Evolutionary conservation across 2,888 invertebrate genomes (phyloP).

Genomic region (Anticlea derivata): DNA sequence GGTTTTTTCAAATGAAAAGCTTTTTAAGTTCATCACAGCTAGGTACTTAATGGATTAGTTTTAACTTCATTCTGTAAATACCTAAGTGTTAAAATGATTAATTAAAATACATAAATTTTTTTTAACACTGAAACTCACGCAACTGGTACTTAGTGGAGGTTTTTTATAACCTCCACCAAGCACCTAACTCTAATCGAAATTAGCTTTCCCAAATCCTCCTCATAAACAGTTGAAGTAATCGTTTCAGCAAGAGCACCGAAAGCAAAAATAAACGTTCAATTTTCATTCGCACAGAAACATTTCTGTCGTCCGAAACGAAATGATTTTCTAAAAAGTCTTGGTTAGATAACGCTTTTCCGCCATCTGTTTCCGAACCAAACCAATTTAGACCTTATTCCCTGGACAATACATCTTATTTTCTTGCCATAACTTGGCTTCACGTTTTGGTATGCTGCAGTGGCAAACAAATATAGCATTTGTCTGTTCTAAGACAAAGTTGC

Average conservation of each 20-base stretch:
- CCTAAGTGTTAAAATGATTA: too few species aligned
- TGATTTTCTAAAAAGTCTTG: conserved; percentile 54
- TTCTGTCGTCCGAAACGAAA: conserved; percentile 49
- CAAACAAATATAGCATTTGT: conserved; percentile 45
- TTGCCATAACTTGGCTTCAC: neutral
- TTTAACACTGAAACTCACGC: too few species aligned
- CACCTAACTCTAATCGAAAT: conserved; percentile 14
- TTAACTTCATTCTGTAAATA: too few species aligned
- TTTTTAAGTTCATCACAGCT: too few species aligned
- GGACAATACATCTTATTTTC: neutral
- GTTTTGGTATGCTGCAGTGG: conserved; percentile 4
- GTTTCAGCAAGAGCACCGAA: conserved; percentile 24
- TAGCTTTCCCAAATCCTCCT: conserved; percentile 11
- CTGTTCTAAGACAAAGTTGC: conserved; percentile 41
- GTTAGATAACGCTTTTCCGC: conserved; percentile 48
- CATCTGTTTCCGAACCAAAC: neutral
- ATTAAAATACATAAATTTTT: neutral
- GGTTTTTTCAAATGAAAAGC: too few species aligned
- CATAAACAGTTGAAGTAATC: conserved; percentile 25
- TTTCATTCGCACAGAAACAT: conserved; percentile 35
- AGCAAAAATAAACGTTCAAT: conserved; percentile 35
- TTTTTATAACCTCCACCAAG: too few species aligned
- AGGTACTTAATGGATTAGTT: too few species aligned
- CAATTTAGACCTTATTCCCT: conserved; percentile 23
- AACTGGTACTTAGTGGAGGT: too few species aligned